A percentile compares a stretch with the other conserved stretches of the same genome.
phyloP scores from a whole-genome alignment of 1,140 invertebrate species.

The Lordiphosa mommai region DNA sequence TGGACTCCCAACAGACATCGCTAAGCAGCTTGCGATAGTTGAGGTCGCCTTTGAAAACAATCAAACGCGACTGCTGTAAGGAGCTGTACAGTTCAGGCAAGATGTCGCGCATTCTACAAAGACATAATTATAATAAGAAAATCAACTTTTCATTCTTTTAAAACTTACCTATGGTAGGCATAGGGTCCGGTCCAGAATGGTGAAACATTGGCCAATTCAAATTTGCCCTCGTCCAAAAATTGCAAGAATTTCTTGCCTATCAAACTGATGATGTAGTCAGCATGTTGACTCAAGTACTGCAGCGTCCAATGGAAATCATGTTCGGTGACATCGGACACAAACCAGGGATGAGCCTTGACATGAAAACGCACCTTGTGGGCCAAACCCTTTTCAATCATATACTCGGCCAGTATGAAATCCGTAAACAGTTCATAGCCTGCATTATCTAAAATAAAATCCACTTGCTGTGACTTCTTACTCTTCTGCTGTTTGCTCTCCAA shows the following conservation, averaged over 20 bases:
- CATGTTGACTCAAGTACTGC: conserved; percentile 79
- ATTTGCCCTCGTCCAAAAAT: conserved; percentile 81
- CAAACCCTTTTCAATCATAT: conserved; percentile 85
- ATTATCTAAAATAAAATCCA: conserved; percentile 95
- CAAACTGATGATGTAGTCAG: conserved; percentile 67
- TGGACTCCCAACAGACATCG: conserved; percentile 91
- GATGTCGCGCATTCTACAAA: conserved; percentile 87
- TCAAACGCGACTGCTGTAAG: conserved; percentile 85
- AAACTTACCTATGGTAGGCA: conserved; percentile 81
- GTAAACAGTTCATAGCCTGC: conserved; percentile 95
- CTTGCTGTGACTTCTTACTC: conserved; percentile 31
- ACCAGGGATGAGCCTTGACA: conserved; percentile 96
- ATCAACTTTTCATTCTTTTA: too few species aligned
- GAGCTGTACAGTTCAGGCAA: conserved; percentile 86
- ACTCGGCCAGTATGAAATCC: conserved; percentile 94
- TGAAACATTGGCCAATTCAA: conserved; percentile 82
- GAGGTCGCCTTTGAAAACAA: conserved; percentile 97
- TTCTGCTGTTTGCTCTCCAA: conserved; percentile 40
- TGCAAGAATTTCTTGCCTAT: conserved; percentile 82
- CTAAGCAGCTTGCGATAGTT: conserved; percentile 97
- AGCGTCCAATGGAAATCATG: conserved; percentile 89
- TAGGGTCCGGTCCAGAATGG: conserved; percentile 94
- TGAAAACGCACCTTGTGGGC: conserved; percentile 89
- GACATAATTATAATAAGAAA: neutral
- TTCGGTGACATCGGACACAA: conserved; percentile 92